These are phyloP conservation scores for Podiceps cristatus DNA, from an alignment of 2,113 vertebrate species.

Conservation along the genomic window DNA sequence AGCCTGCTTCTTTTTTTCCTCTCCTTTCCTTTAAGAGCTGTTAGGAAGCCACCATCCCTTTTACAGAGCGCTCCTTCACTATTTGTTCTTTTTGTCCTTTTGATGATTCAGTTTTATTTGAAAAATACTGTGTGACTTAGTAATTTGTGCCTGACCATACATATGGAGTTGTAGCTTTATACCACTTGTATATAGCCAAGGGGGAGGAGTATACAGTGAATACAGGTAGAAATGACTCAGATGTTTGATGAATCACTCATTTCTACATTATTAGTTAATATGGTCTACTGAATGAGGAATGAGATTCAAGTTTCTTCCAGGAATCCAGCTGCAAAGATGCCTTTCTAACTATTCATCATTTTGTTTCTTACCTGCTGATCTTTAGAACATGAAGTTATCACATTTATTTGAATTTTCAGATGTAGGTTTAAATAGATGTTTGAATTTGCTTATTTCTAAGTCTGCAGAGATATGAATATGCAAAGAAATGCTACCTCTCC, in stretches of 20 bases:
- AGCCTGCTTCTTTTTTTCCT: background rate
- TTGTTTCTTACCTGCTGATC: background rate
- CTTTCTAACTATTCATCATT: background rate
- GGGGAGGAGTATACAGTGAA: slow-evolving; percentile 1
- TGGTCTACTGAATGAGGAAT: background rate
- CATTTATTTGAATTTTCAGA: background rate
- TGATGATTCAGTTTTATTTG: slow-evolving; percentile 61
- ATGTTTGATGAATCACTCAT: slow-evolving; percentile 15
- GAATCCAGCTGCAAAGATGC: background rate
- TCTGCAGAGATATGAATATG: background rate
- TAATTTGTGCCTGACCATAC: slow-evolving; percentile 46
- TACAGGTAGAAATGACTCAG: slow-evolving; percentile 44
- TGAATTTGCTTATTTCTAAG: background rate
- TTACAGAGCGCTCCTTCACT: background rate
- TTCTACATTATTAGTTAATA: slow-evolving; percentile 19
- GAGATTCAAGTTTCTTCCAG: background rate
- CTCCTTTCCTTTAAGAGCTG: background rate
- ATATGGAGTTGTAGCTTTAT: slow-evolving; percentile 25
- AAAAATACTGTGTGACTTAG: slow-evolving; percentile 58
- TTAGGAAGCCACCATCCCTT: slow-evolving; percentile 12
- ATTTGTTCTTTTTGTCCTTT: slow-evolving; percentile 62
- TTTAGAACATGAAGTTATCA: background rate
- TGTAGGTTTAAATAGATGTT: background rate
- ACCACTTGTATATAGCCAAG: slow-evolving; percentile 2
- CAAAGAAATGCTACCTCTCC: background rate